A percentile compares a stretch with the other conserved stretches of the same genome.
These are phyloP conservation scores for Solenodon paradoxus DNA, from an alignment of 2,113 vertebrate species.

Conservation along the genomic window DNA sequence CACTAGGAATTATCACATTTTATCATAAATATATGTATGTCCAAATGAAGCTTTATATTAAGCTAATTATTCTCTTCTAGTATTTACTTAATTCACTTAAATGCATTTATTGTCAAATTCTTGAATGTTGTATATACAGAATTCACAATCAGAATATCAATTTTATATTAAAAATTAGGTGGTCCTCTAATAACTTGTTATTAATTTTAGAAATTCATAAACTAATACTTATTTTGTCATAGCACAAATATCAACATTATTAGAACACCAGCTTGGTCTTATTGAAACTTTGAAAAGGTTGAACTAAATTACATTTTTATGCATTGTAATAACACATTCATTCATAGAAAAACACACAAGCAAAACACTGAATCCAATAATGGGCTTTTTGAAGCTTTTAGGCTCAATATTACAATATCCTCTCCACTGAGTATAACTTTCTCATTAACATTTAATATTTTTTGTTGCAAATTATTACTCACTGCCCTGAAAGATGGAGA, in stretches of 20 bases:
- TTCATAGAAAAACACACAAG: neutral
- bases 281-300: neutral
- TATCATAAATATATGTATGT: neutral
- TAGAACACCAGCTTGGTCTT: neutral
- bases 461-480: slow-evolving; percentile 43
- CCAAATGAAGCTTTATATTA: neutral
- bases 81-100: neutral
- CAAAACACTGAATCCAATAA: neutral
- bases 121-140: neutral
- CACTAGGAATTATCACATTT: neutral
- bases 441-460: slow-evolving; percentile 15
- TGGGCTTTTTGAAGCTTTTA: neutral
- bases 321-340: neutral
- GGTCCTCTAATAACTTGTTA: neutral
- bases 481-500: slow-evolving; percentile 34
- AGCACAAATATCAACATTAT: neutral
- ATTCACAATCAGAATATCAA: neutral
- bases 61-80: neutral
- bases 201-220: neutral
- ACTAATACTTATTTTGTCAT: neutral
- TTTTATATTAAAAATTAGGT: neutral
- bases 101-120: neutral
- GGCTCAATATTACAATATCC: neutral
- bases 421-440: slow-evolving; percentile 20
- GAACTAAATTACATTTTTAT: neutral